phyloP scores from a whole-genome alignment of 2,113 vertebrate species.

The Okapia johnstoni region DNA sequence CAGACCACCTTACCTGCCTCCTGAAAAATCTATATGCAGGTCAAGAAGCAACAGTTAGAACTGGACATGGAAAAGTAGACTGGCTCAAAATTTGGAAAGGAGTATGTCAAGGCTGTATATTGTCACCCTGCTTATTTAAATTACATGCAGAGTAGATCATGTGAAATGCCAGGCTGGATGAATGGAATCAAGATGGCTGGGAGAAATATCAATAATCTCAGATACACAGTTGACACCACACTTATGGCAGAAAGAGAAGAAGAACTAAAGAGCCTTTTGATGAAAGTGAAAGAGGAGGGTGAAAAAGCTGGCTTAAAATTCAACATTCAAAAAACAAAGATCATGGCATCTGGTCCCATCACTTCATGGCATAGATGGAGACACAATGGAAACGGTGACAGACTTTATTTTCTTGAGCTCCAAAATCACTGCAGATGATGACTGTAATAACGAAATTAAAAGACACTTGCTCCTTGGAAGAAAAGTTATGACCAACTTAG shows the following conservation, averaged over 20 bases:
- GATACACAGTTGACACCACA: not conserved
- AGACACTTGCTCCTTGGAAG: not conserved
- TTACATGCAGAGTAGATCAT: not conserved
- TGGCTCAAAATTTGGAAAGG: not conserved
- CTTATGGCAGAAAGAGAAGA: not conserved
- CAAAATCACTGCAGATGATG: not conserved
- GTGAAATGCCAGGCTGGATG: accelerated
- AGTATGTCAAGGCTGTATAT: accelerated
- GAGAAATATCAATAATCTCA: not conserved
- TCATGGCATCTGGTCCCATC: accelerated
- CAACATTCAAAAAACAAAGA: not conserved
- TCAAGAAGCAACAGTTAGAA: not conserved
- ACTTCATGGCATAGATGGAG: not conserved
- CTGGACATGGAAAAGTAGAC: not conserved
- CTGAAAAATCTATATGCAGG: not conserved
- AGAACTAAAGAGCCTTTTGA: not conserved
- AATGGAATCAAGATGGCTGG: not conserved
- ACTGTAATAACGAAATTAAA: not conserved
- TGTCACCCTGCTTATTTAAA: not conserved
- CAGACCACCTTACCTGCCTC: not conserved
- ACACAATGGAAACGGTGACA: not conserved
- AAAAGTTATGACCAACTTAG: not conserved
- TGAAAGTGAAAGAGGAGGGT: not conserved
- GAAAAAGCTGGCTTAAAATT: not conserved
- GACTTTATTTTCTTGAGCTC: not conserved